These are phyloP conservation scores for Huso huso DNA, from an alignment of 2,797 vertebrate species.

Conservation along the genomic window DNA sequence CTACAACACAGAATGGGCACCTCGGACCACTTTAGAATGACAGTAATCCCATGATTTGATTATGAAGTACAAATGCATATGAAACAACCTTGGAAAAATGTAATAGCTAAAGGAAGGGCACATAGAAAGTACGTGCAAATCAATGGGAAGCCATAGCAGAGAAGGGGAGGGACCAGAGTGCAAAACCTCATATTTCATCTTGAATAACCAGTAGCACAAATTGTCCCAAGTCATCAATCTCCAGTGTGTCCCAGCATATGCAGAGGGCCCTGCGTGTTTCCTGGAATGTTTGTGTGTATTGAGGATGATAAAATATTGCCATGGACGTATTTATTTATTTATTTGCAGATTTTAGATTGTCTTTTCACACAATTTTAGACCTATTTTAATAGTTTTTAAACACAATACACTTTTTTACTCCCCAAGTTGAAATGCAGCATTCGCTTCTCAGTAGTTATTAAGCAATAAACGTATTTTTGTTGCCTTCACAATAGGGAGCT, in stretches of 20 bases:
- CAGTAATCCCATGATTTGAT: conserved; percentile 26
- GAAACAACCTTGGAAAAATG: conserved; percentile 28
- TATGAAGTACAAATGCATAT: conserved; percentile 27
- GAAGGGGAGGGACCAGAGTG: conserved; percentile 34
- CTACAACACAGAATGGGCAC: conserved; percentile 3
- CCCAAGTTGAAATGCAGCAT: no score
- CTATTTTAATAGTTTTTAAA: no score
- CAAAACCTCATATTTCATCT: conserved; percentile 56
- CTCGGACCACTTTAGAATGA: conserved; percentile 16
- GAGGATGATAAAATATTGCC: background rate
- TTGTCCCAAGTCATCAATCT: conserved; percentile 54
- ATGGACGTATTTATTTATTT: no score
- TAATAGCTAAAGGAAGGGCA: conserved; percentile 42
- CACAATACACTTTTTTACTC: no score
- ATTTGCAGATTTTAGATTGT: no score
- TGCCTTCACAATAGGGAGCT: no score
- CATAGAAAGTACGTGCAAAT: conserved; percentile 52
- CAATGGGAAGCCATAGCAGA: conserved; percentile 43
- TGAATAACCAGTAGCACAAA: conserved; percentile 58
- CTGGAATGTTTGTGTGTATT: background rate
- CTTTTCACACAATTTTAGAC: no score
- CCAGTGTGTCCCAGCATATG: conserved; percentile 17
- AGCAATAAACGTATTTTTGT: no score
- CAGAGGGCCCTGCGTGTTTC: conserved; percentile 5
- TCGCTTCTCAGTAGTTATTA: no score